Evolutionary conservation across 2,888 invertebrate species (phyloP), one percentile per base, ranked within the genome.

Genomic region (Helleia helle): DNA sequence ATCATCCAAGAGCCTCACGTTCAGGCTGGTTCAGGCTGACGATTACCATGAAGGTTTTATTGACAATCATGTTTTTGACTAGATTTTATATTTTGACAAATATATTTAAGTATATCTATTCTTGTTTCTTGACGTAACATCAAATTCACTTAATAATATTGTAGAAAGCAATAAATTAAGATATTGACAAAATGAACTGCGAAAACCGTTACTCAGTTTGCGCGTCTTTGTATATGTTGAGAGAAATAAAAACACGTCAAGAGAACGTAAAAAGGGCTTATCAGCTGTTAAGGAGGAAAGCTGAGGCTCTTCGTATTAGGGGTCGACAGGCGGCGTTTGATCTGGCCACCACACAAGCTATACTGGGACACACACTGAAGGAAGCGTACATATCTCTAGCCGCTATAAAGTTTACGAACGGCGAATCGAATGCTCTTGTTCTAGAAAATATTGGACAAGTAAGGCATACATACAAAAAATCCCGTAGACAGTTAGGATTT

Each of bases 311-410:
- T 0, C 63, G 80, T 8, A 49, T 71, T 5, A 58, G 59, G 11
- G 79, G 80, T 0, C 58, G 80, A 5, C 80, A 77, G 50, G 71
- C 71, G 0, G 67, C 81, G 0, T 46, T 52, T 0, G 83, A 83
- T 22, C 50, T 84, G 28, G 55, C 72, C 0, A 50, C 67, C 0
- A 73, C 77, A 0, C 81, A 83, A 38, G 73, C 66, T 0, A 53
- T 76, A 2, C 47, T 83, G 14, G 73, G 77, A 0, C 76, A 80
- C 30, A 71, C 70, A 0, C 48, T 84, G 24, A 64, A 59, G 40
- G 83, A 84, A 49, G 84, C 84, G 0, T 85, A 79, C 41, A 83
- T 85, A 36, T 71, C 76, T 0, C 50, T 85, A 2, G 85, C 85
- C 1, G 81, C 79, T 11, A 67, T 84, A 1, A 85, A 83, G 47